These are phyloP conservation scores for Cyrtodaria siliqua DNA, from an alignment of 2,888 invertebrate genomes.

Conservation along the genomic window DNA sequence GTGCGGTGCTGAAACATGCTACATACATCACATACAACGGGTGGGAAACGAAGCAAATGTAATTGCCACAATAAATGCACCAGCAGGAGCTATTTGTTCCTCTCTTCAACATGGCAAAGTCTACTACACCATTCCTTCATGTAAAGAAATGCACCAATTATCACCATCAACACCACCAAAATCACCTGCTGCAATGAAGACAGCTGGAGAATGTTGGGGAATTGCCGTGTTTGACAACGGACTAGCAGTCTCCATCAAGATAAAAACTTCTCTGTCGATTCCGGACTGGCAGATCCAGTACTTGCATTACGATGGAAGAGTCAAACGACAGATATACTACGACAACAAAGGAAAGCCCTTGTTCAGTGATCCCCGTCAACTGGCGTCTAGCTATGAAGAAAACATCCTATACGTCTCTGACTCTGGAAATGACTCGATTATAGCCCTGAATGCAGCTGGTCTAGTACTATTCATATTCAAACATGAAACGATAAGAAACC, in stretches of 20 bases:
- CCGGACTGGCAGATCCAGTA: slow-evolving; percentile 12
- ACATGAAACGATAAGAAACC: neutral
- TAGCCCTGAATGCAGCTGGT: neutral
- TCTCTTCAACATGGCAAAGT: too few relatives aligned
- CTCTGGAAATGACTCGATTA: neutral
- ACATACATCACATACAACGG: neutral
- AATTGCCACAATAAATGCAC: too few relatives aligned
- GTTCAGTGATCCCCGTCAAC: neutral
- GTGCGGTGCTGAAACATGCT: neutral
- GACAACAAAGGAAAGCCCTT: neutral
- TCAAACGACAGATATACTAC: neutral
- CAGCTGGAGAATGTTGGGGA: slow-evolving; percentile 1
- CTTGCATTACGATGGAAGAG: neutral
- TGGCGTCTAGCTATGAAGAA: neutral
- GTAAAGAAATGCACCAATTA: too few relatives aligned
- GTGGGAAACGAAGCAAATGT: neutral
- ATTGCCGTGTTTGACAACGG: slow-evolving; percentile 4
- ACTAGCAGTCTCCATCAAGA: slow-evolving; percentile 1
- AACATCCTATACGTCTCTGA: neutral
- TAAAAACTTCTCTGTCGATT: neutral
- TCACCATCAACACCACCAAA: too few relatives aligned
- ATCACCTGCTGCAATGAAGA: too few relatives aligned
- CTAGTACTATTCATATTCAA: neutral
- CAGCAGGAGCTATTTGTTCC: too few relatives aligned
- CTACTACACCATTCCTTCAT: too few relatives aligned